Conservation (phyloP, 2,888 invertebrate genomes). For the Cephus spinipes region DNA sequence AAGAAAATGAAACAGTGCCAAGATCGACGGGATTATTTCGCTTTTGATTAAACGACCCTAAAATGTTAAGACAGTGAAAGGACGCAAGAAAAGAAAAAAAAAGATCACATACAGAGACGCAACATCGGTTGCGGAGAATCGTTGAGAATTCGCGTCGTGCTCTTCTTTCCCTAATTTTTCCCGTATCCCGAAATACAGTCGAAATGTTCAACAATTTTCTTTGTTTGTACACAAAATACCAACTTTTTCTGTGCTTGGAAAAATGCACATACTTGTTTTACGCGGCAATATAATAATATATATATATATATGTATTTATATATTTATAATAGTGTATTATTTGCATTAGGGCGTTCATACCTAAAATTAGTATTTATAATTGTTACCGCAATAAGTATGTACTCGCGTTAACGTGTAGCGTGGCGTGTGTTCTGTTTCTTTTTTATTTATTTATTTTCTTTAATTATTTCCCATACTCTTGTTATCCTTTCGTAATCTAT, state of each 20-base stretch:
- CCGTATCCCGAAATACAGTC: slow-evolving; percentile 13
- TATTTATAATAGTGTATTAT: slow-evolving; percentile 51
- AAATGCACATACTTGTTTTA: slow-evolving; percentile 57
- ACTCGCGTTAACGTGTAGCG: slow-evolving; percentile 12
- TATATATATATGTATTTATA: slow-evolving; percentile 23
- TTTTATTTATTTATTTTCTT: slow-evolving; percentile 21
- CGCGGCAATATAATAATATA: slow-evolving; percentile 40
- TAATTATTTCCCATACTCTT: neutral
- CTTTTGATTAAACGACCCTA: neutral
- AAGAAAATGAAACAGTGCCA: neutral
- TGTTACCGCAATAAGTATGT: slow-evolving; percentile 28
- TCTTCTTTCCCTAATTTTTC: neutral
- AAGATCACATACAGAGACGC: neutral
- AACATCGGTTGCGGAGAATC: neutral
- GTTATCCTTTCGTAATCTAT: neutral
- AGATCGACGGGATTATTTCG: neutral
- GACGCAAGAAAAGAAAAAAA: neutral
- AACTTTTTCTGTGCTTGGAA: slow-evolving; percentile 54
- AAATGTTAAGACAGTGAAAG: neutral
- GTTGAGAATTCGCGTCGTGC: neutral
- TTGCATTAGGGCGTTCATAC: slow-evolving; percentile 46
- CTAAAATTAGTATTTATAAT: slow-evolving; percentile 52
- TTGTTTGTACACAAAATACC: slow-evolving; percentile 63
- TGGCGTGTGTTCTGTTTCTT: slow-evolving; percentile 14
- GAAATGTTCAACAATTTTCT: slow-evolving; percentile 21